Conservation (phyloP, 2,113 vertebrate species). For the Passer montanus region DNA sequence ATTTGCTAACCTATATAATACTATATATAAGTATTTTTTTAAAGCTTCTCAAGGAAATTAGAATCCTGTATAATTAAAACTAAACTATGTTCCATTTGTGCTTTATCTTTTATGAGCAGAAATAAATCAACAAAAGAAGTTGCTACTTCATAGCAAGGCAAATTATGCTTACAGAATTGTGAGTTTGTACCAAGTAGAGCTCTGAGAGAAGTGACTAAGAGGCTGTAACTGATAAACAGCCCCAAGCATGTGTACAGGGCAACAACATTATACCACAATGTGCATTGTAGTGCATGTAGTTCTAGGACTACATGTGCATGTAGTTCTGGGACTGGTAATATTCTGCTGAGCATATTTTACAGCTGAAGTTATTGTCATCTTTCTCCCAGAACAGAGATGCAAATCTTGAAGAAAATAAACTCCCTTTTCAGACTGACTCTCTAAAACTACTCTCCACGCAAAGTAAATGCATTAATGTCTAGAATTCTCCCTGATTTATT, state of each 20-base stretch:
- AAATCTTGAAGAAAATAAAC: background rate
- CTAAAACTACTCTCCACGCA: background rate
- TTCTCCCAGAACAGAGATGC: background rate
- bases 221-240: background rate
- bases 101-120: background rate
- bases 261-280: accelerated
- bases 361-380: background rate
- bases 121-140: background rate
- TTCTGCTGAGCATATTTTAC: background rate
- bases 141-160: background rate
- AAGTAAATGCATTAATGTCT: background rate
- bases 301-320: background rate
- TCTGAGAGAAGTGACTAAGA: background rate
- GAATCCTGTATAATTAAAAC: background rate
- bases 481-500: background rate
- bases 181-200: background rate
- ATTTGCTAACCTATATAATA: background rate
- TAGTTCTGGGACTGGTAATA: background rate
- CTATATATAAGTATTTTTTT: background rate
- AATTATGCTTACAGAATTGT: background rate
- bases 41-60: background rate
- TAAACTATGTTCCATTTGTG: background rate
- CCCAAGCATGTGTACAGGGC: background rate
- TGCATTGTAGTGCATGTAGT: accelerated
- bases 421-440: background rate